Percentiles rank a stretch among this genome's conserved stretches.
Evolutionary conservation across 2,888 invertebrate genomes (phyloP).

Genomic region (Cataglyphis albicans): DNA sequence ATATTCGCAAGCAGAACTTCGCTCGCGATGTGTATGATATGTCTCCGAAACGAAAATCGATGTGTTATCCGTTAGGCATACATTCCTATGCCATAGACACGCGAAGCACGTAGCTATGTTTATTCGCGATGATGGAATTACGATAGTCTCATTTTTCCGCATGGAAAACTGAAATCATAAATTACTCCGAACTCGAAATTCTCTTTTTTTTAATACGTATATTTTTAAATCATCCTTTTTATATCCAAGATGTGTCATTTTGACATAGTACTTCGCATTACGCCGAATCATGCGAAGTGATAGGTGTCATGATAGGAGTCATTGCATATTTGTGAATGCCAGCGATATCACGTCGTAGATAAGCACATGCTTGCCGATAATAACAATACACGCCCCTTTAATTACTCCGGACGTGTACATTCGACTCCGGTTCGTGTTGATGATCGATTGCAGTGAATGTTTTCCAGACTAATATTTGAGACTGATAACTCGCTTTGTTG

Average conservation of each 20-base stretch:
- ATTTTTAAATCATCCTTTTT: background rate
- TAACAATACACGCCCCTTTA: constrained; percentile 15
- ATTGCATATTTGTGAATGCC: background rate
- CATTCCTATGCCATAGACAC: background rate
- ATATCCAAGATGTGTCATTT: background rate
- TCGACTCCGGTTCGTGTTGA: background rate
- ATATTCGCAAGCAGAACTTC: background rate
- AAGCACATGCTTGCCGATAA: constrained; percentile 2
- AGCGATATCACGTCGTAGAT: constrained; percentile 3
- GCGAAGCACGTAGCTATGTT: background rate
- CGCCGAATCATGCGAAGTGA: background rate
- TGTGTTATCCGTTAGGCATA: background rate
- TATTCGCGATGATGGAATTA: background rate
- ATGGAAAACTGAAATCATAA: background rate
- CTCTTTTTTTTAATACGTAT: background rate
- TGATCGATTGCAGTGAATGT: background rate
- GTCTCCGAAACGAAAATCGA: constrained; percentile 26
- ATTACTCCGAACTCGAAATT: background rate
- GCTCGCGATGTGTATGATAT: background rate
- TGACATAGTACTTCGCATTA: background rate
- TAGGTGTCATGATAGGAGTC: background rate
- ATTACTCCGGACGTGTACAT: background rate
- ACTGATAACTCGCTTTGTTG: background rate
- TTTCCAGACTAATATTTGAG: background rate
- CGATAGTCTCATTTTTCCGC: background rate